phyloP scores from a whole-genome alignment of 2,888 invertebrate genomes.

The Sceliomorpha sp. region DNA sequence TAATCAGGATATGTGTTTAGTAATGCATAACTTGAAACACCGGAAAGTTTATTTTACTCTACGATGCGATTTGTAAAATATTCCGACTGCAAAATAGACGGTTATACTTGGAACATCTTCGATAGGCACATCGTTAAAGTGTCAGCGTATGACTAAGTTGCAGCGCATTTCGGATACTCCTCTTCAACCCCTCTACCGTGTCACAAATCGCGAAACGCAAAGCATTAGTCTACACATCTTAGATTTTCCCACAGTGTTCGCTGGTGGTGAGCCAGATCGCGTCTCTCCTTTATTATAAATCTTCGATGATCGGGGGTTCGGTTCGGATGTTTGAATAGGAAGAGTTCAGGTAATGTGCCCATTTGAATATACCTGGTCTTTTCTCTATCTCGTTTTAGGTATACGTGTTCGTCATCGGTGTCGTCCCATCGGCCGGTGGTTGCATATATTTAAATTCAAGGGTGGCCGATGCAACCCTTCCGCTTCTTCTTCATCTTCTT shows the following conservation, averaged over 20 bases:
- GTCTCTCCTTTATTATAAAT: slow-evolving; percentile 77
- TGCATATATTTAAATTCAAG: slow-evolving; percentile 79
- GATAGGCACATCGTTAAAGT: no score
- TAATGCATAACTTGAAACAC: slow-evolving; percentile 6
- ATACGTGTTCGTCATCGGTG: slow-evolving; percentile 36
- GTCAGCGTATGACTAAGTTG: no score
- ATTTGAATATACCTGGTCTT: slow-evolving; percentile 78
- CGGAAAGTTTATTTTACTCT: no score
- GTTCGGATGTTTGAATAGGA: slow-evolving; percentile 78
- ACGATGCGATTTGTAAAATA: no score
- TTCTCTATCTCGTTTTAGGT: slow-evolving; percentile 48
- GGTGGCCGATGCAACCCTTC: slow-evolving; percentile 72
- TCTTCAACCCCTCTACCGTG: background rate
- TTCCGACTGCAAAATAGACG: no score
- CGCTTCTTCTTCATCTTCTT: slow-evolving; percentile 66
- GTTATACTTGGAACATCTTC: no score
- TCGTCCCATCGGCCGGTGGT: slow-evolving; percentile 63
- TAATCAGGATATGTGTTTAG: slow-evolving; percentile 2
- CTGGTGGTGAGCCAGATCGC: slow-evolving; percentile 68
- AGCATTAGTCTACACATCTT: no score
- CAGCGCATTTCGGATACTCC: no score
- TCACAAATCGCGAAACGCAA: slow-evolving; percentile 68
- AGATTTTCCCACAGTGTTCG: slow-evolving; percentile 74
- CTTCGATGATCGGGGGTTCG: slow-evolving; percentile 75
- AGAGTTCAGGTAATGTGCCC: slow-evolving; percentile 78